phyloP scores from a whole-genome alignment of 2,797 vertebrate species.

The Scyliorhinus canicula region DNA sequence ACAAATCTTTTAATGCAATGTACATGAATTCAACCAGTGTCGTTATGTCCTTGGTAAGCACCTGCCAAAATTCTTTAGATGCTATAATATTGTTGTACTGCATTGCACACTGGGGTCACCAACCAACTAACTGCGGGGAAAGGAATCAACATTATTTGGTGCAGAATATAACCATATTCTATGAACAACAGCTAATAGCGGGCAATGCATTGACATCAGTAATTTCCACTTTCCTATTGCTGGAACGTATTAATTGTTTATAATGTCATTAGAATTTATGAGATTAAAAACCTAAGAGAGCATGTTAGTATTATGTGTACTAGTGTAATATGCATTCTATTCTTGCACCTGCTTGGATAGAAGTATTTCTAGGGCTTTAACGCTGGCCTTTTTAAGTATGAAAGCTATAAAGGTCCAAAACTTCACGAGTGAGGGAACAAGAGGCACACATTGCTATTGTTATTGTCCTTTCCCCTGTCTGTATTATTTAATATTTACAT shows the following conservation, averaged over 20 bases:
- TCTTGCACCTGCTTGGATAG: neutral
- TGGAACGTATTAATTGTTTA: neutral
- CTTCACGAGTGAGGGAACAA: neutral
- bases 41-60: neutral
- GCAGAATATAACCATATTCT: neutral
- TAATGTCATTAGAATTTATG: neutral
- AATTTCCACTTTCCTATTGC: neutral
- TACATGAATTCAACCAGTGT: neutral
- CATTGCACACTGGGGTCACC: neutral
- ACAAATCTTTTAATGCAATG: neutral
- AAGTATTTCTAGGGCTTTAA: neutral
- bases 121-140: neutral
- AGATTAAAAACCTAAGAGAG: neutral
- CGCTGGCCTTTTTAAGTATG: neutral
- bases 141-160: neutral
- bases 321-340: neutral
- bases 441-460: too few species aligned
- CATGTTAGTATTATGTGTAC: neutral
- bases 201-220: neutral
- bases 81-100: neutral
- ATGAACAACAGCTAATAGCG: neutral
- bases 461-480: neutral
- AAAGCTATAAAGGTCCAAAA: too few species aligned
- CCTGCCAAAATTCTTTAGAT: neutral
- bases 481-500: neutral